Base-by-base conservation (phyloP, 1,140 invertebrate genomes). In the Bilobella aurantiaca region DNA sequence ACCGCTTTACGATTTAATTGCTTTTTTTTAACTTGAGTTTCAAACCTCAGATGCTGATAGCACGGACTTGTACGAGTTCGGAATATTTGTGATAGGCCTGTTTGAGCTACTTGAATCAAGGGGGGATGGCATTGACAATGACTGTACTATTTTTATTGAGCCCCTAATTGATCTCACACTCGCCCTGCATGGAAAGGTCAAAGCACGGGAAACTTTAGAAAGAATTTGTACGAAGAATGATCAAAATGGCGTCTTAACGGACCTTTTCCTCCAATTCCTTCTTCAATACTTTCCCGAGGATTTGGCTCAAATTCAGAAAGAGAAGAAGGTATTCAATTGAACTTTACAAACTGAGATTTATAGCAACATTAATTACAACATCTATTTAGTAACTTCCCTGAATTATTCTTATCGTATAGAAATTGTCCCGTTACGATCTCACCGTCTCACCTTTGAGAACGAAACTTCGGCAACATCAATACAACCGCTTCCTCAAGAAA, bases 111-210 rank as follows among this genome's bases (percentile, higher is more conserved):
- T 63, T 5, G 14, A 62, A 37, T 12, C 12, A 34, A 25, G 37
- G 31, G 58, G 5, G n/a, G 25, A 56, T 5, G 37, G 62, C 2
- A 46, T 47, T 16, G 64, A 64, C 2, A 46, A 31, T 58, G 68
- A 69, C 31, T 42, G 27, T 1, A 66, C 64, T 25, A 66, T 65
- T 30, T 64, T 71, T 28, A 63, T 71, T 16, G 16, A 68, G 28
- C 69, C 60, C 2, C 60, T 68, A 3, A 63, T 71, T 2, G 66
- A 71, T 25, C 27, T 71, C 23, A 53, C 29, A 18, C 47, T 65
- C 2, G 25, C 25, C 25, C 47, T 62, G 29, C 28, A 28, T 53
- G 49, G 49, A 16, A 5, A 12, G 12, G n/a, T n/a, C n/a, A n/a
- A n/a, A 16, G 69, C 66, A 1, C 62, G 42, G 29, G 30, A 66